Conservation (phyloP, 92 coral and sea anemone genomes). For the Hydrozoanthus gracilis region DNA sequence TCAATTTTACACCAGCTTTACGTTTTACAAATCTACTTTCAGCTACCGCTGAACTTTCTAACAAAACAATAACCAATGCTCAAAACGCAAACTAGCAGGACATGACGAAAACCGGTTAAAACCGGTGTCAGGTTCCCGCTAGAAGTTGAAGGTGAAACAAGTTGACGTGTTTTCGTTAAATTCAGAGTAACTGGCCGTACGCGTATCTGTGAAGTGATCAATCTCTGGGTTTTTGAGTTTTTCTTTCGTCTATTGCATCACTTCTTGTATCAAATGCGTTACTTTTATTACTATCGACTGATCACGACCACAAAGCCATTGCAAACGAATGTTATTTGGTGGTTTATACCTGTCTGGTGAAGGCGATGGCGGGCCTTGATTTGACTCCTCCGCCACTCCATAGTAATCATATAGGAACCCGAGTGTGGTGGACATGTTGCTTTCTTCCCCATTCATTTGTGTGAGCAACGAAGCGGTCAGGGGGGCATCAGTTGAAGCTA, state of each 20-base stretch:
- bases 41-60: not conserved
- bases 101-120: not conserved
- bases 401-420: slow-evolving; percentile 97
- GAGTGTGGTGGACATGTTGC: slow-evolving; percentile 90
- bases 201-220: not conserved
- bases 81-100: not conserved
- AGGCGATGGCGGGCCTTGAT: slow-evolving; percentile 93
- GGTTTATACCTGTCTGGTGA: slow-evolving; percentile 76
- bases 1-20: not conserved
- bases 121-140: slow-evolving; percentile 31
- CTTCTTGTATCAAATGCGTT: not conserved
- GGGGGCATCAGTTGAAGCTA: slow-evolving; percentile 90
- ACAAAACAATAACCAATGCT: not conserved
- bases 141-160: not conserved
- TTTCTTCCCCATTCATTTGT: slow-evolving; percentile 96
- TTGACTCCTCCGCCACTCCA: slow-evolving; percentile 91
- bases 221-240: too few species aligned
- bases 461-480: slow-evolving; percentile 88
- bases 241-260: too few species aligned
- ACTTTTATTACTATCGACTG: not conserved
- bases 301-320: not conserved
- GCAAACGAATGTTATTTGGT: not conserved
- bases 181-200: not conserved
- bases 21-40: not conserved
- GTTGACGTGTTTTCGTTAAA: not conserved